A percentile compares a stretch with the other conserved stretches of the same genome.
These are phyloP conservation scores for Ibidorhyncha struthersii DNA, from an alignment of 2,113 vertebrate genomes.

Conservation along the genomic window DNA sequence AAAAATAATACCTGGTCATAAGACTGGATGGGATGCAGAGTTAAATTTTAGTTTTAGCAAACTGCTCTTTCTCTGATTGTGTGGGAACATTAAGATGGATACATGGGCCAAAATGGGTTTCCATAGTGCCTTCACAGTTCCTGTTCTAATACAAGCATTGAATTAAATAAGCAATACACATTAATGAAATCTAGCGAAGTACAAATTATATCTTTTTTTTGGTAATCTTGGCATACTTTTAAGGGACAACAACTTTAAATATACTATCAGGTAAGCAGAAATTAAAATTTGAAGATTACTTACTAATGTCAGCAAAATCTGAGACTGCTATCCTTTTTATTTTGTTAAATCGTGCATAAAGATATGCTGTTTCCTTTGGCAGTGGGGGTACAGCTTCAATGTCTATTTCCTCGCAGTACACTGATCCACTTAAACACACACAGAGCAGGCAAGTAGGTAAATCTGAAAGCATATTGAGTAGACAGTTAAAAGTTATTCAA, in stretches of 20 bases:
- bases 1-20: background rate
- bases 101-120: background rate
- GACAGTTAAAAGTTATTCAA: background rate
- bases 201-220: background rate
- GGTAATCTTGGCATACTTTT: background rate
- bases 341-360: slow-evolving; percentile 96
- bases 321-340: slow-evolving; percentile 89
- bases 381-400: slow-evolving; percentile 86
- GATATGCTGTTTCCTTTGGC: slow-evolving; percentile 93
- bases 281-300: slow-evolving; percentile 46
- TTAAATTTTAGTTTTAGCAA: background rate
- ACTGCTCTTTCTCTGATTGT: background rate
- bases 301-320: slow-evolving; percentile 90
- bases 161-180: background rate
- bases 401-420: slow-evolving; percentile 95
- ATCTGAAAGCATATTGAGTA: slow-evolving; percentile 70
- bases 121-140: background rate
- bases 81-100: background rate
- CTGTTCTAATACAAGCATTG: background rate
- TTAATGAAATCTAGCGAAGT: background rate
- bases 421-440: slow-evolving; percentile 92
- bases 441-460: slow-evolving; percentile 93
- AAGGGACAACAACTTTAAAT: background rate
- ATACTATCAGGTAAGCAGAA: background rate
- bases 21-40: background rate